These are phyloP conservation scores for Pantherophis vulpinus DNA, from an alignment of 2,797 vertebrate genomes.

Conservation along the genomic window DNA sequence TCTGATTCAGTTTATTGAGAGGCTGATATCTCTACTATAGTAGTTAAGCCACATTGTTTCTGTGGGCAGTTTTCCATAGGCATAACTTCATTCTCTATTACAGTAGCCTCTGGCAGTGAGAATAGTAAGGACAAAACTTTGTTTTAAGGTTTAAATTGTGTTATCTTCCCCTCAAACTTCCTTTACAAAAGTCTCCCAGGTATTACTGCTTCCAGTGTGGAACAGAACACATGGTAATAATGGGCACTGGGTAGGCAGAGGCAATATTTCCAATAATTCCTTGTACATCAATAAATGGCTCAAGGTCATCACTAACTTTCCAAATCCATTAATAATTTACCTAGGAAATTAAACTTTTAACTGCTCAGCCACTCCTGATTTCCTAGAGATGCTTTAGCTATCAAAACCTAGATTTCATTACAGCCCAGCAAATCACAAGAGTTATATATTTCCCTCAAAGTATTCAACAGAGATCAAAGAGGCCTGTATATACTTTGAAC, in stretches of 20 bases:
- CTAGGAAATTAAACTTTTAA: neutral
- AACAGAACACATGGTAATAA: neutral
- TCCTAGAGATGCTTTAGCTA: neutral
- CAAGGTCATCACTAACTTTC: neutral
- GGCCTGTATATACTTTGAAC: neutral
- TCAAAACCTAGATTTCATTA: neutral
- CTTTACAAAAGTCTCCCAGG: neutral
- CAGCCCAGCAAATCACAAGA: neutral
- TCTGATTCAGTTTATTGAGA: neutral
- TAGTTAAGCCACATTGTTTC: neutral
- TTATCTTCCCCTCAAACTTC: neutral
- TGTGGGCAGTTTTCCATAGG: neutral
- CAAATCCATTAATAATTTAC: neutral
- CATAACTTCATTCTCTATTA: neutral
- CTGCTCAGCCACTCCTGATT: neutral
- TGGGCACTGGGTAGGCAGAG: neutral
- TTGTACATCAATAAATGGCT: neutral
- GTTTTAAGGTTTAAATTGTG: neutral
- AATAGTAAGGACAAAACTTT: neutral
- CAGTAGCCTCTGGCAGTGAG: neutral
- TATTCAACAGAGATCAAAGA: neutral
- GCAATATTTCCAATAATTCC: neutral
- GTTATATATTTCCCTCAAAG: neutral
- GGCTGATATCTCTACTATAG: neutral
- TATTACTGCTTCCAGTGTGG: neutral